phyloP scores from a whole-genome alignment of 2,888 invertebrate species.

The Phaedon cochleariae region DNA sequence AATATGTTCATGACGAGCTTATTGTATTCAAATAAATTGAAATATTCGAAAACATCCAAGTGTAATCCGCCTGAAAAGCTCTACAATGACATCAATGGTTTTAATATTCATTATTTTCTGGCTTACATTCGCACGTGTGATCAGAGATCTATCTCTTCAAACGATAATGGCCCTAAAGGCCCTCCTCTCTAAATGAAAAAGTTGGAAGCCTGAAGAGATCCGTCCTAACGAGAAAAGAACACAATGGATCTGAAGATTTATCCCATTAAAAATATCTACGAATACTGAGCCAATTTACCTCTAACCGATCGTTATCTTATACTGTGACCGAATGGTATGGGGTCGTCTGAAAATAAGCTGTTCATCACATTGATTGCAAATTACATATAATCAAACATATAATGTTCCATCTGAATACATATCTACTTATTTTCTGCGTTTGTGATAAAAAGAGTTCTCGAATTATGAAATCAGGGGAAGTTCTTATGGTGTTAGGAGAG shows the following conservation, averaged over 20 bases:
- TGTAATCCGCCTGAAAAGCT: slow-evolving; percentile 53
- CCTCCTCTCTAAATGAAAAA: slow-evolving; percentile 26
- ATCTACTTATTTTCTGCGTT: too few relatives aligned
- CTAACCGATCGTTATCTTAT: slow-evolving; percentile 59
- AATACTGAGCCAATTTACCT: slow-evolving; percentile 60
- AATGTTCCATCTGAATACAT: too few relatives aligned
- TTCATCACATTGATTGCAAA: too few relatives aligned
- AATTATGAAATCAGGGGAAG: too few relatives aligned
- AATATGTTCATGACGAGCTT: too few relatives aligned
- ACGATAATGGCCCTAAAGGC: slow-evolving; percentile 40
- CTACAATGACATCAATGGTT: slow-evolving; percentile 59
- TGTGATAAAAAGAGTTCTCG: too few relatives aligned
- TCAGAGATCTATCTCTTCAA: too few relatives aligned
- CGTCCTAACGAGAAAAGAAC: slow-evolving; percentile 54
- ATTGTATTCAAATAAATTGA: slow-evolving; percentile 35
- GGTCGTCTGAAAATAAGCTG: slow-evolving; percentile 10
- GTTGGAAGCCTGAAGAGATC: slow-evolving; percentile 39
- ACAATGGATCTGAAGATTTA: slow-evolving; percentile 59
- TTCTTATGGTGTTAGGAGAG: too few relatives aligned
- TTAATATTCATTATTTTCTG: slow-evolving; percentile 60
- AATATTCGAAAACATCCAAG: slow-evolving; percentile 38
- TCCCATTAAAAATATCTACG: slow-evolving; percentile 60
- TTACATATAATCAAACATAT: too few relatives aligned
- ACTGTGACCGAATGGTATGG: slow-evolving; percentile 53
- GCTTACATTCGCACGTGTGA: slow-evolving; percentile 58